These are phyloP conservation scores for Chlorospingus flavigularis DNA, from an alignment of 2,797 vertebrate genomes.

Conservation along the genomic window DNA sequence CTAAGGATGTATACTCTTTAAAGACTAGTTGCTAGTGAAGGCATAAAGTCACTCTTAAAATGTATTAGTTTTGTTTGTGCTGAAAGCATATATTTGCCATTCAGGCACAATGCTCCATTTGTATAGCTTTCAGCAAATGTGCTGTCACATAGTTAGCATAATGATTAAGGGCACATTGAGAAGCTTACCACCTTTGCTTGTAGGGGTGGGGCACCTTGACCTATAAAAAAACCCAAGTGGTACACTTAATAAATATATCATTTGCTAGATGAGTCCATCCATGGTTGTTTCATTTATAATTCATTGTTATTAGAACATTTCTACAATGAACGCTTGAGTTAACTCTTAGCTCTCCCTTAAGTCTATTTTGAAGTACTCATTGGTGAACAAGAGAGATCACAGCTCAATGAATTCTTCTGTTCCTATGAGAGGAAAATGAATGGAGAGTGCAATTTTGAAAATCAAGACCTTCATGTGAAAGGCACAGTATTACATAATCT, in stretches of 20 bases:
- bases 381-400: background rate
- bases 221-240: slow-evolving; percentile 40
- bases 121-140: slow-evolving; percentile 51
- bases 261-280: background rate
- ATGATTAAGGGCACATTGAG: slow-evolving; percentile 62
- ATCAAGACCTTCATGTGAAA: background rate
- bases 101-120: slow-evolving; percentile 55
- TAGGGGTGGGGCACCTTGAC: slow-evolving; percentile 46
- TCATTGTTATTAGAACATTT: slow-evolving; percentile 32
- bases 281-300: slow-evolving; percentile 27
- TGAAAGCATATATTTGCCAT: slow-evolving; percentile 39
- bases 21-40: slow-evolving; percentile 34
- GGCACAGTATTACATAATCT: background rate
- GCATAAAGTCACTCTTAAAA: slow-evolving; percentile 30
- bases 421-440: background rate
- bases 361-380: background rate
- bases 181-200: slow-evolving; percentile 57
- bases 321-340: background rate
- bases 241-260: slow-evolving; percentile 70
- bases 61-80: slow-evolving; percentile 50
- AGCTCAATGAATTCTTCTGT: background rate
- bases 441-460: background rate
- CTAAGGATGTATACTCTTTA: slow-evolving; percentile 46
- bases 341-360: background rate
- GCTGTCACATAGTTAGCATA: slow-evolving; percentile 3